Evolutionary conservation across 2,888 invertebrate genomes (phyloP).

Genomic region (Drosophila emarginata): DNA sequence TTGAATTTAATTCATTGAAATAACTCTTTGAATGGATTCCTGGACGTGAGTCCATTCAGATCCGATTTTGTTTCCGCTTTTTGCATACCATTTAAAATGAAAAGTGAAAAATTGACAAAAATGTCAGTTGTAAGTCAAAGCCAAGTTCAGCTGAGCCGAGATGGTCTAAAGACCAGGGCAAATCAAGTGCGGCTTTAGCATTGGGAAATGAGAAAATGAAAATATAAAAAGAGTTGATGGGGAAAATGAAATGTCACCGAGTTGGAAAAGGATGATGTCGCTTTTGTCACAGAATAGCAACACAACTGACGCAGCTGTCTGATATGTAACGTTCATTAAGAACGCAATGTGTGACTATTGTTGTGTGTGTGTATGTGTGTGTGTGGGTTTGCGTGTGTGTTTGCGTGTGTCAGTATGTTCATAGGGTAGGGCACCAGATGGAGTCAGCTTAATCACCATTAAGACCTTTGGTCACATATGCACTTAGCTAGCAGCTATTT

Average conservation of each 20-base stretch:
- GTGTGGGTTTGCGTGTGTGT: neutral
- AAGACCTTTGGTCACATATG: slow-evolving; percentile 4
- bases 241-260: slow-evolving; percentile 35
- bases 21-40: no score
- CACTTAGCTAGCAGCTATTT: slow-evolving; percentile 42
- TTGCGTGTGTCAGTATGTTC: neutral
- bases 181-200: slow-evolving; percentile 4
- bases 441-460: slow-evolving; percentile 26
- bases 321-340: slow-evolving; percentile 6
- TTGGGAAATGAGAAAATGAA: neutral
- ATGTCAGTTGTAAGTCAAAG: slow-evolving; percentile 12
- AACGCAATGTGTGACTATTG: neutral
- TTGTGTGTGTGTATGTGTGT: neutral
- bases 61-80: no score
- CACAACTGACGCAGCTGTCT: slow-evolving; percentile 9
- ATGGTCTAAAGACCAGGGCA: neutral
- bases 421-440: neutral
- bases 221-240: slow-evolving; percentile 14
- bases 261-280: slow-evolving; percentile 22
- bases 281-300: slow-evolving; percentile 14
- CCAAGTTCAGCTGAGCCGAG: neutral
- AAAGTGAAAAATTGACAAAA: slow-evolving; percentile 4
- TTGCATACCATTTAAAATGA: no score
- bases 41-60: no score
- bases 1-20: no score